These are phyloP conservation scores for Euwallacea fornicatus DNA, from an alignment of 1,140 invertebrate genomes.

Conservation along the genomic window DNA sequence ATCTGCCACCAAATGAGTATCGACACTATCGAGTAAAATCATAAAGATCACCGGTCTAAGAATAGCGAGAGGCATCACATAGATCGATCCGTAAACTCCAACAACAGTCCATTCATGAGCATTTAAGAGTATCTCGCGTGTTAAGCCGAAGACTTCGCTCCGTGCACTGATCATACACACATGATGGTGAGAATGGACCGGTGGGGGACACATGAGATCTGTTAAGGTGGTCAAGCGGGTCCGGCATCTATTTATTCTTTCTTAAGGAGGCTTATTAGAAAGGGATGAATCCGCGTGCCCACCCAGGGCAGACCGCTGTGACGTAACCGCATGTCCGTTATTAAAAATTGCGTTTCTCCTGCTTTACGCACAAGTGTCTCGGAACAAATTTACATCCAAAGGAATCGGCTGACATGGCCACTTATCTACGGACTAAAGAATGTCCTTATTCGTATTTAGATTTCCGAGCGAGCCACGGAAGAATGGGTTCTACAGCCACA, in stretches of 20 bases:
- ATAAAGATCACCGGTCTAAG: slow-evolving; percentile 25
- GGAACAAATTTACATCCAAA: slow-evolving; percentile 53
- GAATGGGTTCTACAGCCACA: slow-evolving; percentile 47
- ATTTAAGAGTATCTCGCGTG: slow-evolving; percentile 45
- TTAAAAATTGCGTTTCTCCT: background rate
- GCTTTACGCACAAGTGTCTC: slow-evolving; percentile 46
- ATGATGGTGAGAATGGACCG: slow-evolving; percentile 53
- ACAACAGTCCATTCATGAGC: slow-evolving; percentile 43
- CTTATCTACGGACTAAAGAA: slow-evolving; percentile 51
- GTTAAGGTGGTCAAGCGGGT: slow-evolving; percentile 49
- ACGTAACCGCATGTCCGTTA: slow-evolving; percentile 12
- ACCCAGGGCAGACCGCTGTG: too few species aligned
- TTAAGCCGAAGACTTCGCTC: slow-evolving; percentile 52
- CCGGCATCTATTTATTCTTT: slow-evolving; percentile 26
- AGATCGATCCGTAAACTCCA: slow-evolving; percentile 14
- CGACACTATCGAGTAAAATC: too few species aligned
- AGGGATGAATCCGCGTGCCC: slow-evolving; percentile 3
- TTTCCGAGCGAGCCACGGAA: slow-evolving; percentile 48
- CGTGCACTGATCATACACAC: slow-evolving; percentile 55
- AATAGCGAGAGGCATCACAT: slow-evolving; percentile 15
- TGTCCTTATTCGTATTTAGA: slow-evolving; percentile 53
- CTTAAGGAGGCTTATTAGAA: slow-evolving; percentile 15
- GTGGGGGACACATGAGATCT: slow-evolving; percentile 52
- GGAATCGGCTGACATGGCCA: slow-evolving; percentile 50
- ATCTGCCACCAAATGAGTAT: too few species aligned